Evolutionary conservation across 2,797 vertebrate species (phyloP).

Genomic region (Phylloscopus collybita): DNA sequence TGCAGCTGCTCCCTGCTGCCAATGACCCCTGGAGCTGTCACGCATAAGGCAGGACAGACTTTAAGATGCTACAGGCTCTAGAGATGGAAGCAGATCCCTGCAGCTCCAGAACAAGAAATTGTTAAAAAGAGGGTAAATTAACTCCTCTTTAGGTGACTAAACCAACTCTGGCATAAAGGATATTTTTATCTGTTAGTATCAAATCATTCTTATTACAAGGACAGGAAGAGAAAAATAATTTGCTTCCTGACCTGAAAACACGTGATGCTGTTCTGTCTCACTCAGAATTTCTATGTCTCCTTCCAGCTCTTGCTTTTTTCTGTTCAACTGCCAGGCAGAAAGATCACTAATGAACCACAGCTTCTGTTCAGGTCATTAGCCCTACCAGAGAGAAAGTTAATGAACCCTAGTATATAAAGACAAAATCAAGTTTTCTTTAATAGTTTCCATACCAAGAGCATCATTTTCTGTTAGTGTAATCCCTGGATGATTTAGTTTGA

Average conservation of each 20-base stretch:
- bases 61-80: background rate
- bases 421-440: constrained; percentile 75
- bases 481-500: constrained; percentile 66
- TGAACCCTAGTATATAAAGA: constrained; percentile 73
- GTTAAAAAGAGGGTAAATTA: background rate
- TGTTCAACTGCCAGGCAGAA: constrained; percentile 66
- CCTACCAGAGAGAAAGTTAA: constrained; percentile 74
- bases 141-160: background rate
- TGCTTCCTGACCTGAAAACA: constrained; percentile 25
- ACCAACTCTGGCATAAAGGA: background rate
- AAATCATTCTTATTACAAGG: background rate
- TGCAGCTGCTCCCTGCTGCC: background rate
- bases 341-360: constrained; percentile 72
- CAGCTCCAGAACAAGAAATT: background rate
- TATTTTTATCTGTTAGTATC: constrained; percentile 1
- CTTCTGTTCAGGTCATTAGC: constrained; percentile 75
- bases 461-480: constrained; percentile 72
- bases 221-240: background rate
- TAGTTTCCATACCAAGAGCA: constrained; percentile 70
- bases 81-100: background rate
- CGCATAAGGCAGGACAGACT: background rate
- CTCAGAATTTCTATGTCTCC: constrained; percentile 17
- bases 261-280: constrained; percentile 4
- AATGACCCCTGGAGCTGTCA: background rate
- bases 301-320: constrained; percentile 43